Conservation (phyloP, 2,888 invertebrate genomes). For the Globia sparganii region DNA sequence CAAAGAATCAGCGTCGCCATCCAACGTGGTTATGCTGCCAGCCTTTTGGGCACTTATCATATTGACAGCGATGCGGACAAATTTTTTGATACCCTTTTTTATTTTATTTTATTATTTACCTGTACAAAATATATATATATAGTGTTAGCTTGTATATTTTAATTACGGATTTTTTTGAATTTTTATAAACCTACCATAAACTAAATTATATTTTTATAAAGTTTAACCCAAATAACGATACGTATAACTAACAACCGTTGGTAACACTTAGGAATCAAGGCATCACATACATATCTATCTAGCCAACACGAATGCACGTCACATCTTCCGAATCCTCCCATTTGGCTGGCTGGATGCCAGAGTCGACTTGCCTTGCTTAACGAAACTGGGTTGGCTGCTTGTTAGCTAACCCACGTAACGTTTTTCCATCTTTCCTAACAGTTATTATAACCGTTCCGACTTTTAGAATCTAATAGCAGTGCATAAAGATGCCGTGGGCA, state of each 20-base stretch:
- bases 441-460: conserved; percentile 12
- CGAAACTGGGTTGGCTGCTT: conserved; percentile 33
- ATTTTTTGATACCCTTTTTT: no score
- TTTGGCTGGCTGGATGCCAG: conserved; percentile 50
- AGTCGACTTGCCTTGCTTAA: conserved; percentile 41
- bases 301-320: conserved; percentile 26
- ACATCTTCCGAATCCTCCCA: conserved; percentile 28
- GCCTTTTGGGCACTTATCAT: no score
- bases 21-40: no score
- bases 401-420: conserved; percentile 12
- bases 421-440: conserved; percentile 22
- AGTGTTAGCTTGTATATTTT: no score
- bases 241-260: neutral
- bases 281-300: conserved; percentile 12
- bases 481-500: neutral
- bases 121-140: no score
- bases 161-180: no score
- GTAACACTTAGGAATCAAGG: conserved; percentile 14
- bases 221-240: neutral
- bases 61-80: no score
- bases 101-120: no score
- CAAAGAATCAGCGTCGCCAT: no score
- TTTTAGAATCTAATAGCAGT: neutral
- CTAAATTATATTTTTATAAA: no score
- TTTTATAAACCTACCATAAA: no score